Evolutionary conservation across 2,888 invertebrate species (phyloP), one percentile per base, ranked within the genome.

Genomic region (Adelphocoris suturalis): DNA sequence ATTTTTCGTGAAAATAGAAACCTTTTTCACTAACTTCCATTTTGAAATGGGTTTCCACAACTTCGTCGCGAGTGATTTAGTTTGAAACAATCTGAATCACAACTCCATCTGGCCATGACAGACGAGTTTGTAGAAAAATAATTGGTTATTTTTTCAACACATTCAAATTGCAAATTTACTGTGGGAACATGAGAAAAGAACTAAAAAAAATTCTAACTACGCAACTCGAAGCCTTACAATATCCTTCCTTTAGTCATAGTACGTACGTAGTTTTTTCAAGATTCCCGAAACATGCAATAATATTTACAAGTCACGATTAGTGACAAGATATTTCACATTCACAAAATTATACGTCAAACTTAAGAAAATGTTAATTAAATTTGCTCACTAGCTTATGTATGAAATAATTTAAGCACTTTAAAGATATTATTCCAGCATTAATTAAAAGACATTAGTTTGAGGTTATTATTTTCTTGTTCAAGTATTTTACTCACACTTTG

Each of bases 361-460:
- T 48, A 61, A 19, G 19, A 61, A 16, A 61, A 16, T 61, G 19
- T 68, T 27, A 27, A 23, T 68, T 7, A 23, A 11, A 68, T 68
- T 27, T 68, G 68, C 27, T 68, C 68, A 68, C 23, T 27, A 68
- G 68, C 68, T 68, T 57, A 57, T n/a, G 11, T 16, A 57, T 57
- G 16, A 16, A 37, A 37, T 37, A 37, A n/a, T n/a, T 52, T 57
- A 57, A 57, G 57, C 57, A 57, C 57, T 57, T 57, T n/a, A n/a
- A n/a, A n/a, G 7, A 57, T 57, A n/a, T 57, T 16, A 57, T 57
- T 57, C 57, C 57, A 57, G 57, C n/a, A 57, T 57, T 14, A n/a
- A 68, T 68, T 68, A 23, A 68, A 68, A 68, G 68, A 68, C 68
- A 68, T 19, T 68, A 68, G 68, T 27, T 7, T 68, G 23, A 68